Conservation (phyloP, 23 tunicate species). For the Diplosoma virens region DNA sequence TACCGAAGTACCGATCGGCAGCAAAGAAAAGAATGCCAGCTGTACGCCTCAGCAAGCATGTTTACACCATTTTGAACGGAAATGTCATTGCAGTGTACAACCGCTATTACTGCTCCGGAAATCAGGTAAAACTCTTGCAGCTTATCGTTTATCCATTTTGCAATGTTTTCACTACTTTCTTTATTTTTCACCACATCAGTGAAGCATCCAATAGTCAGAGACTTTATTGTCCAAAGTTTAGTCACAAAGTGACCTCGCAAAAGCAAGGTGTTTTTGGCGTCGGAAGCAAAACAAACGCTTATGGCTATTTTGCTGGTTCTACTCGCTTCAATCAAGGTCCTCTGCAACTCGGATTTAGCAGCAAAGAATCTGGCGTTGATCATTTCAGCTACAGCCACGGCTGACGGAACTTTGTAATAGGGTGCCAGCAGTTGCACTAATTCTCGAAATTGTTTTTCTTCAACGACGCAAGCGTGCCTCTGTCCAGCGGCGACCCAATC, state of each 20-base stretch:
- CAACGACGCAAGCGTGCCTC: slow-evolving; percentile 10
- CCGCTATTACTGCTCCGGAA: neutral
- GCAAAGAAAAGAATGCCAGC: slow-evolving; percentile 20
- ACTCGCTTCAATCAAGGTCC: neutral
- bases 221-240: slow-evolving; percentile 5
- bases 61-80: neutral
- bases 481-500: slow-evolving; percentile 2
- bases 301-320: neutral
- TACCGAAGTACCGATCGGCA: neutral
- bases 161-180: neutral
- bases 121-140: slow-evolving; percentile 6
- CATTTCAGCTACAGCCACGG: neutral
- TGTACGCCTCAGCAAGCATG: slow-evolving; percentile 14
- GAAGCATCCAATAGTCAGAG: neutral
- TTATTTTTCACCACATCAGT: neutral
- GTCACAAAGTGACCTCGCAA: slow-evolving; percentile 2
- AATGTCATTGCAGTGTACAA: neutral
- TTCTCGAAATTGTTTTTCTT: slow-evolving; percentile 7
- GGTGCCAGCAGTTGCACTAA: neutral
- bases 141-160: slow-evolving; percentile 33
- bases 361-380: slow-evolving; percentile 12
- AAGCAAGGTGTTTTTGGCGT: neutral
- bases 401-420: slow-evolving; percentile 3
- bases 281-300: neutral
- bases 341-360: neutral